phyloP scores from a whole-genome alignment of 2,797 vertebrate genomes.

The Neopelma chrysocephalum region DNA sequence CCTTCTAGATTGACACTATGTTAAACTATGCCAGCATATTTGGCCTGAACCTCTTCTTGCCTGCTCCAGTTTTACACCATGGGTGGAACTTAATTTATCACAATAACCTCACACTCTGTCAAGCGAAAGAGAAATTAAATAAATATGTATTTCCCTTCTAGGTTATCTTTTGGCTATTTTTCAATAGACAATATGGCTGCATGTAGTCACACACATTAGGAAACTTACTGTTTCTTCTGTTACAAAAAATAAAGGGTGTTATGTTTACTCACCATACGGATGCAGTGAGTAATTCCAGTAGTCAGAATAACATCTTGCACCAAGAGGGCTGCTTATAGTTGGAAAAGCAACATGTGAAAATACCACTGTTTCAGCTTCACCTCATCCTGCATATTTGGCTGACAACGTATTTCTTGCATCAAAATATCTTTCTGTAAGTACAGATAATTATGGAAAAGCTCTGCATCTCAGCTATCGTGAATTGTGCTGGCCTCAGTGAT shows the following conservation, averaged over 20 bases:
- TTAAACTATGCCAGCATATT: constrained; percentile 41
- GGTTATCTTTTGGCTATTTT: background rate
- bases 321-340: background rate
- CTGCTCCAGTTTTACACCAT: background rate
- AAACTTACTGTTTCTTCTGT: background rate
- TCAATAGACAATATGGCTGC: background rate
- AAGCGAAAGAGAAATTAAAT: background rate
- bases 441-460: background rate
- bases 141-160: background rate
- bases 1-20: constrained; percentile 50
- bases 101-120: background rate
- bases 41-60: constrained; percentile 2
- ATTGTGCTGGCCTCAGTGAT: background rate
- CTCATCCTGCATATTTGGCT: background rate
- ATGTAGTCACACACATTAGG: background rate
- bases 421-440: background rate
- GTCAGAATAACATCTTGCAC: background rate
- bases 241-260: background rate
- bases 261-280: background rate
- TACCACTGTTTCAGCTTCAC: background rate
- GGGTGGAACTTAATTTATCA: background rate
- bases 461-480: background rate
- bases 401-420: background rate
- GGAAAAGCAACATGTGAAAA: background rate
- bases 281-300: background rate